Base-by-base conservation (phyloP, 2,888 invertebrate species). In the Drosophila demipolita region DNA sequence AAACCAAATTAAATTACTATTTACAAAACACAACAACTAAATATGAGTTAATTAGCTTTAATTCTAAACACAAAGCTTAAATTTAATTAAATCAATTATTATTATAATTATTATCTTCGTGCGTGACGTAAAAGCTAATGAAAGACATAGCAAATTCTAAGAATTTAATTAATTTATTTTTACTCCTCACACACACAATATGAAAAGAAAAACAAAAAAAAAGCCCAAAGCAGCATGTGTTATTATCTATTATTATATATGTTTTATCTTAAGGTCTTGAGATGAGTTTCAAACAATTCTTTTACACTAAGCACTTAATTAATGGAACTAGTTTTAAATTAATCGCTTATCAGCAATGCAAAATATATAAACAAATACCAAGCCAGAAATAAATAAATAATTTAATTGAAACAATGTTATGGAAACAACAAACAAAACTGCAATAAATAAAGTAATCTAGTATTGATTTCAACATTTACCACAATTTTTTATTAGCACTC, bases 71-170 rank as follows among this genome's bases (percentile, higher is more conserved):
- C 64, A 75, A 73, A 77, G 66, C 50, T 63, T 74, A 80, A 66
- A 77, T 69, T 66, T 61, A 88, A 80, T 48, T 60, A 36, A 64
- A 75, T 61, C 23, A 50, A 78, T 74, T 63, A 55, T 40, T 32
- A 65, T 54, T 54, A 72, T 54, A 59, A 71, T 23, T 33, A 49
- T 58, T 73, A 66, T 66, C 70, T 65, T 81, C 67, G 78, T 78
- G 74, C 77, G 83, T 73, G 75, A 83, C 71, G 75, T 78, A 76
- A 89, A 89, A 88, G 83, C 87, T 78, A 83, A 90, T 75, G 66
- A 86, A 91, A 90, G 90, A 90, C 90, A 90, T 90, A 91, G 90
- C 65, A 80, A 81, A 84, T 83, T 83, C 84, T 87, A 87, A 90
- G 90, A 87, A 89, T 88, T 89, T 89, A 79, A 75, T 78, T 89